Base-by-base conservation (phyloP, 2,888 invertebrate genomes). In the Mycalesis mineus region DNA sequence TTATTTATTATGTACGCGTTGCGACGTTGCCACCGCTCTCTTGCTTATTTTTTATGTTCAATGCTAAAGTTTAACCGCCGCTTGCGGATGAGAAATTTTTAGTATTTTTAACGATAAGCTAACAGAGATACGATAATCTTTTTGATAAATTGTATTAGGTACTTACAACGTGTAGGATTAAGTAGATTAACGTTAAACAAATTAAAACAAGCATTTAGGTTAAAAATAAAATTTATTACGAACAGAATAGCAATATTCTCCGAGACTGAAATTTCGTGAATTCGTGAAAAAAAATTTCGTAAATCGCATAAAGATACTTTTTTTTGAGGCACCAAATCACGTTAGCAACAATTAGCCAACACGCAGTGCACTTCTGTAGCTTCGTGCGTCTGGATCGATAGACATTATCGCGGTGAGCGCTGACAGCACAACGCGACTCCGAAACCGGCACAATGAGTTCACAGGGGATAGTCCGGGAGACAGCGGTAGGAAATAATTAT, bases 401-500 rank as follows among this genome's bases (percentile, higher is more conserved):
- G 47, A 55, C 57, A 39, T 57, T 54, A 50, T 62, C 44, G 62
- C 58, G 57, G 63, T 58, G 58, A 58, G 62, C 56, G 55, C 60
- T 57, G 58, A 58, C 57, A 44, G 53, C 52, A 51, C 58, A 37
- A 44, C 55, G 57, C 48, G 39, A 57, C 39, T 5, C 57, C 53
- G 65, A 64, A 65, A 66, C 64, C 62, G 66, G 61, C 63, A 75
- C 73, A 74, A 74, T 75, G 73, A 73, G 74, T 73, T 72, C 67
- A 74, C 74, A 70, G 73, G 73, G 72, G 1, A 9, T 9, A 47
- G 6, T 8, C 45, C 9, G 5, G 15, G 15, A 47, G 17, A 11
- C 31, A 15, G 47, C 15, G 31, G 2, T 7, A 7, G 31, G 31
- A 33, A 36, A 36, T 11, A 36, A 22, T 2, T 2, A 22, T 4